phyloP scores from a whole-genome alignment of 2,888 invertebrate genomes.

The Lycaena phlaeas region DNA sequence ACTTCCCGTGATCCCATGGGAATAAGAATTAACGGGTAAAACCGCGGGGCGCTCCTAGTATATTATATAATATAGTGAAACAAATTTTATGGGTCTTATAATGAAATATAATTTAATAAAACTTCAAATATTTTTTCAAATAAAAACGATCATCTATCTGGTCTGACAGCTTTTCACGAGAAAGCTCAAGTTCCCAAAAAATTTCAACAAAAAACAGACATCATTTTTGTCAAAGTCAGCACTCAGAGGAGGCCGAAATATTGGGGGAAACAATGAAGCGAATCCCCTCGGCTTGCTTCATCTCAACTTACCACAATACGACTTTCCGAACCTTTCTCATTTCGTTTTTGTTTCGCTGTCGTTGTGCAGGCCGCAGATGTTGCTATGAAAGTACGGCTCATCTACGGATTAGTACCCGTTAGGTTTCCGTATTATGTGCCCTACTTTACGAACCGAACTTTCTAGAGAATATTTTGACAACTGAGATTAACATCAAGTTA shows the following conservation, averaged over 20 bases:
- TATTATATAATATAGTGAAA: too few relatives aligned
- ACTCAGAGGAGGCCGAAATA: slow-evolving; percentile 15
- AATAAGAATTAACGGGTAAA: too few relatives aligned
- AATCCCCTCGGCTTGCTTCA: slow-evolving; percentile 33
- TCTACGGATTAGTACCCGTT: slow-evolving; percentile 64
- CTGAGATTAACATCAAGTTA: slow-evolving; percentile 4
- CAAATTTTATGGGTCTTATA: too few relatives aligned
- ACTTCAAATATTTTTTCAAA: too few relatives aligned
- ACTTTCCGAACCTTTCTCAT: slow-evolving; percentile 66
- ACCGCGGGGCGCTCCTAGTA: too few relatives aligned
- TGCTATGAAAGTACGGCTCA: slow-evolving; percentile 54
- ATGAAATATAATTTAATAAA: too few relatives aligned
- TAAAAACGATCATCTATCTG: too few relatives aligned
- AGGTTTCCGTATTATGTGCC: slow-evolving; percentile 54
- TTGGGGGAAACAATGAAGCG: slow-evolving; percentile 19
- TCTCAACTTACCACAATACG: slow-evolving; percentile 58
- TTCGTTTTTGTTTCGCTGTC: slow-evolving; percentile 60
- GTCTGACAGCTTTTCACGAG: too few relatives aligned
- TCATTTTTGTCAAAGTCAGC: too few relatives aligned
- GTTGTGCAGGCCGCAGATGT: slow-evolving; percentile 57
- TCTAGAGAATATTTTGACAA: slow-evolving; percentile 13
- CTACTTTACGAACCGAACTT: slow-evolving; percentile 35
- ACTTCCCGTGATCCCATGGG: too few relatives aligned
- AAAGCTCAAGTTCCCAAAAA: too few relatives aligned
- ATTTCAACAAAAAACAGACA: slow-evolving; percentile 13